A percentile compares a stretch with the other conserved stretches of the same genome.
Evolutionary conservation across 1,140 invertebrate species (phyloP).

Genomic region (Oncopeltus fasciatus): DNA sequence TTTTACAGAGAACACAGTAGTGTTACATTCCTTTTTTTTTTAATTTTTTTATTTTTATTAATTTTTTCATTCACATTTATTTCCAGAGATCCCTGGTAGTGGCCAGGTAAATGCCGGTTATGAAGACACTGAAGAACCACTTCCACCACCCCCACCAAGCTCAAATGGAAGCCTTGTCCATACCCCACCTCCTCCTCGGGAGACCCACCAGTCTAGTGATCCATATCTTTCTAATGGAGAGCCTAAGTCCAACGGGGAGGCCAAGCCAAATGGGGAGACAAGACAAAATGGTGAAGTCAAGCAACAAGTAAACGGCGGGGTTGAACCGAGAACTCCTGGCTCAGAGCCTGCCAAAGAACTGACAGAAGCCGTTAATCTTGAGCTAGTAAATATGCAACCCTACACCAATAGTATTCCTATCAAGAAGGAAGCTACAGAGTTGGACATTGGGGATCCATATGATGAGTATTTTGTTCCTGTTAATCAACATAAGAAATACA

Average conservation of each 20-base stretch:
- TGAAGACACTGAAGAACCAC: slow-evolving; percentile 13
- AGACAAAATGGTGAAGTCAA: slow-evolving; percentile 14
- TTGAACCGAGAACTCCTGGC: not conserved
- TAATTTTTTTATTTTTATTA: not conserved
- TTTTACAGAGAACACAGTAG: not conserved
- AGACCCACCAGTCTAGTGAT: not conserved
- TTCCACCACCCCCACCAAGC: not conserved
- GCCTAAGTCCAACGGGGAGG: slow-evolving; percentile 3
- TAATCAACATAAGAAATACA: slow-evolving; percentile 67
- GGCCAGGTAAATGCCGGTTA: slow-evolving; percentile 15
- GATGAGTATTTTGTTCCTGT: slow-evolving; percentile 73
- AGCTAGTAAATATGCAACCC: slow-evolving; percentile 61
- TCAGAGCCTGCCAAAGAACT: slow-evolving; percentile 26
- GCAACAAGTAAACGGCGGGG: not conserved
- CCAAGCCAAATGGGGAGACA: slow-evolving; percentile 28
- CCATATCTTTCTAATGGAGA: slow-evolving; percentile 8
- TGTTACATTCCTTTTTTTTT: not conserved
- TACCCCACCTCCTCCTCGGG: not conserved
- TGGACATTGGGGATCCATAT: slow-evolving; percentile 56
- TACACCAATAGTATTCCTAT: slow-evolving; percentile 30
- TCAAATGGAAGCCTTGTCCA: not conserved
- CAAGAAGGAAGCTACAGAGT: slow-evolving; percentile 48
- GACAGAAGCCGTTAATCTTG: slow-evolving; percentile 61
- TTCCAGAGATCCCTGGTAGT: slow-evolving; percentile 15
- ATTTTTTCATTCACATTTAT: not conserved